These are phyloP conservation scores for Plectropomus leopardus DNA, from an alignment of 2,113 vertebrate genomes.

Conservation along the genomic window DNA sequence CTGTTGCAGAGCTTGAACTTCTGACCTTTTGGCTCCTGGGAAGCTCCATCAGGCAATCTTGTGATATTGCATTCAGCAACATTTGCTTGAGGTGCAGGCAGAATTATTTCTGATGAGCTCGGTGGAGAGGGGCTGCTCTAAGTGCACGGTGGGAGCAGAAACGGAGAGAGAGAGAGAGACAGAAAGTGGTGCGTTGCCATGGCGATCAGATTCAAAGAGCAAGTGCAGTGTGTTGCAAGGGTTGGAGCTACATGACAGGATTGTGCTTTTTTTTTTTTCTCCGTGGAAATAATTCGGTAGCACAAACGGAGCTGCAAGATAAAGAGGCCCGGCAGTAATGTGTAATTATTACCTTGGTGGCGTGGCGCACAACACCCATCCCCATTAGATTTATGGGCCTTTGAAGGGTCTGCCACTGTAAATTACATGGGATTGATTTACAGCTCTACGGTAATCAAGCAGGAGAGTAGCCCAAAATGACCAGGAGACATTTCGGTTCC, in stretches of 20 bases:
- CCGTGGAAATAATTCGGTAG: slow-evolving; percentile 54
- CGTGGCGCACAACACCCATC: slow-evolving; percentile 23
- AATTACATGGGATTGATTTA: slow-evolving; percentile 59
- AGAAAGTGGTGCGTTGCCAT: slow-evolving; percentile 80
- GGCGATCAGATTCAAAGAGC: slow-evolving; percentile 74
- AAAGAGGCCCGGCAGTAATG: slow-evolving; percentile 55
- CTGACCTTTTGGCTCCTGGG: slow-evolving; percentile 11
- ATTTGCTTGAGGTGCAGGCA: slow-evolving; percentile 42
- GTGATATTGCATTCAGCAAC: slow-evolving; percentile 17
- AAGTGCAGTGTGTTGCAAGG: slow-evolving; percentile 53
- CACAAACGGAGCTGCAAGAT: slow-evolving; percentile 51
- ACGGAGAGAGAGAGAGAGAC: slow-evolving; percentile 29
- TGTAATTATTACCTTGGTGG: slow-evolving; percentile 67
- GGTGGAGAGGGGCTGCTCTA: slow-evolving; percentile 14
- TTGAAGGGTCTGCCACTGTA: slow-evolving; percentile 40
- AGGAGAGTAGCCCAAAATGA: slow-evolving; percentile 38
- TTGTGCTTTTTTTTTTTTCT: slow-evolving; percentile 60
- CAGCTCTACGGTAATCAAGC: slow-evolving; percentile 39
- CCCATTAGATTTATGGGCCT: slow-evolving; percentile 54
- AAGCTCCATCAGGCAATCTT: neutral
- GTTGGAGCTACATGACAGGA: slow-evolving; percentile 73
- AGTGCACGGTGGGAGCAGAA: slow-evolving; percentile 33
- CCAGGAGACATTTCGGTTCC: slow-evolving; percentile 39
- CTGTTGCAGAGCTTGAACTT: slow-evolving; percentile 22
- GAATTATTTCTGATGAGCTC: slow-evolving; percentile 53